Percentiles rank a stretch among this genome's conserved stretches.
phyloP scores from a whole-genome alignment of 2,888 invertebrate genomes.

The Diarsia dahlii region DNA sequence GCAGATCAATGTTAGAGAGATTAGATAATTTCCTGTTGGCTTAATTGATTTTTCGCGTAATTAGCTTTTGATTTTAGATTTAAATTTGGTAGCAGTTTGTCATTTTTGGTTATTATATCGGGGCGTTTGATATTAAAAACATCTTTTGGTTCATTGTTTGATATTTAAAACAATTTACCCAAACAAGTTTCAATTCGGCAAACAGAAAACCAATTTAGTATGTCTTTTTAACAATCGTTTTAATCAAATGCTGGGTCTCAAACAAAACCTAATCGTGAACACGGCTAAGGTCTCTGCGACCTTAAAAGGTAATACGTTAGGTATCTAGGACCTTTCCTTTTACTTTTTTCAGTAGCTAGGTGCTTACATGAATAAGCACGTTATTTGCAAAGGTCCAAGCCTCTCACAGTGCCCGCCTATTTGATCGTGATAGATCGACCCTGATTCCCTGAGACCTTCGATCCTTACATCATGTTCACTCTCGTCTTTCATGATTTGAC shows the following conservation, averaged over 20 bases:
- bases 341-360: slow-evolving; percentile 18
- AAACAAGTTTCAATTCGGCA: neutral
- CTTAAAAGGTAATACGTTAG: slow-evolving; percentile 26
- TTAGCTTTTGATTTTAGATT: slow-evolving; percentile 29
- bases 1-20: slow-evolving; percentile 43
- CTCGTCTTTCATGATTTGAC: slow-evolving; percentile 43
- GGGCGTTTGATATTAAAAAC: too few species aligned
- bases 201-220: neutral
- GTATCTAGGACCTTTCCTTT: slow-evolving; percentile 19
- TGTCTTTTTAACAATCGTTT: neutral
- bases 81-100: slow-evolving; percentile 16
- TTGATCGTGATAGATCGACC: slow-evolving; percentile 61
- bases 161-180: too few species aligned
- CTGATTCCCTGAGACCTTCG: slow-evolving; percentile 52
- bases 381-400: slow-evolving; percentile 54
- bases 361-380: slow-evolving; percentile 45
- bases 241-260: slow-evolving; percentile 20
- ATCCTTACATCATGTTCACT: slow-evolving; percentile 22
- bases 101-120: neutral
- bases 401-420: slow-evolving; percentile 47
- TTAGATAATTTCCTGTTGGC: slow-evolving; percentile 57
- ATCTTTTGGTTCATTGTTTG: too few species aligned
- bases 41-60: slow-evolving; percentile 53
- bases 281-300: slow-evolving; percentile 5
- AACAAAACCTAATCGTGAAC: slow-evolving; percentile 22